These are phyloP conservation scores for Drosophila littoralis DNA, from an alignment of 1,140 invertebrate species.

Conservation along the genomic window DNA sequence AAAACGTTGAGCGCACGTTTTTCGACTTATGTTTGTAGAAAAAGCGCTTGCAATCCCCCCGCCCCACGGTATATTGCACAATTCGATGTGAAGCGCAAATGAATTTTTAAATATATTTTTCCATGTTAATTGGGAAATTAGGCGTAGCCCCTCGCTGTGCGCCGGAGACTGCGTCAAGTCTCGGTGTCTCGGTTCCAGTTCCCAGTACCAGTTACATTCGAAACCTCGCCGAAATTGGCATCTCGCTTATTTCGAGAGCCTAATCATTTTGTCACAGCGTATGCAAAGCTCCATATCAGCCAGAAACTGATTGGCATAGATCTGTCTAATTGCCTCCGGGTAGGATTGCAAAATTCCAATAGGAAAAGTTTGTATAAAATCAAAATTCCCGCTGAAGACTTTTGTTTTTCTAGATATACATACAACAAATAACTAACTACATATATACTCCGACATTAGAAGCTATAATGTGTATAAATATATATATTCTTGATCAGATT, in stretches of 20 bases:
- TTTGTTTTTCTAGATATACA: too few species aligned
- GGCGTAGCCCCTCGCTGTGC: slow-evolving; percentile 35
- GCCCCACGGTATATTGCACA: slow-evolving; percentile 7
- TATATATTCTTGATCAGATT: too few species aligned
- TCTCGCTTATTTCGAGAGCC: too few species aligned
- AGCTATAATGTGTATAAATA: too few species aligned
- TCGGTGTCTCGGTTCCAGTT: not conserved
- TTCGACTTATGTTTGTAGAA: slow-evolving; percentile 40
- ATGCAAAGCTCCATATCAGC: not conserved
- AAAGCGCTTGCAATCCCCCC: not conserved
- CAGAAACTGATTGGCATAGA: too few species aligned
- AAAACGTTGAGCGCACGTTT: slow-evolving; percentile 47
- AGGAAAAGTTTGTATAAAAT: too few species aligned
- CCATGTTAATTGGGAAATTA: slow-evolving; percentile 71
- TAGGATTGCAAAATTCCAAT: too few species aligned
- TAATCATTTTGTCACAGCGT: not conserved
- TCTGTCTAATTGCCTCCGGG: too few species aligned
- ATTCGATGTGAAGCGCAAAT: slow-evolving; percentile 53
- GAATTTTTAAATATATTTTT: slow-evolving; percentile 61
- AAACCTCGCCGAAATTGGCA: slow-evolving; percentile 22
- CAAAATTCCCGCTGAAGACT: too few species aligned
- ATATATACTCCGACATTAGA: too few species aligned
- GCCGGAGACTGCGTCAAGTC: not conserved
- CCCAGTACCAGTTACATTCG: slow-evolving; percentile 17
- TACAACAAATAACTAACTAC: too few species aligned